A percentile compares a stretch with the other conserved stretches of the same genome.
phyloP scores from a whole-genome alignment of 2,113 vertebrate genomes.

The Bostrychus sinensis region DNA sequence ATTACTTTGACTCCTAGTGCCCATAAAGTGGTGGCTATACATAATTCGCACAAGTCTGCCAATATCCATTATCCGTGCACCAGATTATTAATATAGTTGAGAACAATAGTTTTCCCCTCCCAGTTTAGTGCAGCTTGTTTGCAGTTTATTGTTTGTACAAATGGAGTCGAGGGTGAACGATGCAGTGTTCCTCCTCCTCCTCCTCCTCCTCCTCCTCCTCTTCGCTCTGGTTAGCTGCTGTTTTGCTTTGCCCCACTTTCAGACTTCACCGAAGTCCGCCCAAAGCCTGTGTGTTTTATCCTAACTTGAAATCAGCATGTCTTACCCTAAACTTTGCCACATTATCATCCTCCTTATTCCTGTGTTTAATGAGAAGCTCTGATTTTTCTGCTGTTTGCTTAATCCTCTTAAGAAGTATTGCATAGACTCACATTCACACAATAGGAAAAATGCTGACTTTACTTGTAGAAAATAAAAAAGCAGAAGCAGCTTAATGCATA shows the following conservation, averaged over 20 bases:
- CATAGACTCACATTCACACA: slow-evolving; percentile 23
- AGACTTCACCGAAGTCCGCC: slow-evolving; percentile 9
- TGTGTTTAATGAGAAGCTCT: slow-evolving; percentile 54
- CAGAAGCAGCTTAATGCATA: background rate
- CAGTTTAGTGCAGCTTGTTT: too few relatives aligned
- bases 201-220: too few relatives aligned
- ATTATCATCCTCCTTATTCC: slow-evolving; percentile 35
- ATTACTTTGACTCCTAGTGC: too few relatives aligned
- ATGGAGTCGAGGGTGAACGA: background rate
- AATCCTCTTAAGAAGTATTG: slow-evolving; percentile 42
- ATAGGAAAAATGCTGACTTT: slow-evolving; percentile 61
- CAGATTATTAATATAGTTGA: too few relatives aligned
- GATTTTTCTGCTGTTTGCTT: slow-evolving; percentile 40
- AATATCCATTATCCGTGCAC: too few relatives aligned
- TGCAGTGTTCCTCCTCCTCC: background rate
- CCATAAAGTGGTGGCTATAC: too few relatives aligned
- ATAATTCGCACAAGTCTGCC: too few relatives aligned
- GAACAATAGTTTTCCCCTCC: too few relatives aligned
- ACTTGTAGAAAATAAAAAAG: slow-evolving; percentile 26
- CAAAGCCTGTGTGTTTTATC: slow-evolving; percentile 12
- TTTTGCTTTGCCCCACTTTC: slow-evolving; percentile 42
- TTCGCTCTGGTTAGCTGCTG: too few relatives aligned
- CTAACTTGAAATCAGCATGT: slow-evolving; percentile 37
- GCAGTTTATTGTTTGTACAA: background rate
- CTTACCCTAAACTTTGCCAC: slow-evolving; percentile 36